Percentiles rank a stretch among this genome's conserved stretches.
phyloP scores from a whole-genome alignment of 2,113 vertebrate species.

The Philantomba maxwellii region DNA sequence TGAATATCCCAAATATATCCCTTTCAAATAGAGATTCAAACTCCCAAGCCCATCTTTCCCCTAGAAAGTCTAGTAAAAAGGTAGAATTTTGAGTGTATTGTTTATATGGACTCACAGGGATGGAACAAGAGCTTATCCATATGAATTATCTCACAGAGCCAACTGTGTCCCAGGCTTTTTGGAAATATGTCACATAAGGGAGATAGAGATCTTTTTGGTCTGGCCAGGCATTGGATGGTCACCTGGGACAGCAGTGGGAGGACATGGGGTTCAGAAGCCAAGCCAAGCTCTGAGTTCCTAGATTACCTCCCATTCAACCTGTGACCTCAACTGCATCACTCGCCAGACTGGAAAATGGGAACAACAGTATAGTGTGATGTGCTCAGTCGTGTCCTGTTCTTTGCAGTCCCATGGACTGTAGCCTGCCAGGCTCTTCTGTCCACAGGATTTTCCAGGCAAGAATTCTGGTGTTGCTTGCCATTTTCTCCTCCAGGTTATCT shows the following conservation, averaged over 20 bases:
- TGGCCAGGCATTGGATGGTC: not conserved
- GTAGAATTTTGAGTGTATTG: no score
- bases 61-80: not conserved
- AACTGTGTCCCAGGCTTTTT: not conserved
- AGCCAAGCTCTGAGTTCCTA: not conserved
- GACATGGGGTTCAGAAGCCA: not conserved
- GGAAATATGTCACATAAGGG: accelerated
- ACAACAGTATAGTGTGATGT: accelerated
- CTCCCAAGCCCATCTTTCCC: not conserved
- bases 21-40: not conserved
- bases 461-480: not conserved
- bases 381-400: not conserved
- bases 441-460: not conserved
- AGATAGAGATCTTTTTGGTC: not conserved
- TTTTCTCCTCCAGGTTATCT: not conserved
- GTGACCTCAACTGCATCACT: not conserved
- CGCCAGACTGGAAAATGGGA: not conserved
- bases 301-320: not conserved
- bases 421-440: not conserved
- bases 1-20: not conserved
- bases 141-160: accelerated
- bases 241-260: not conserved
- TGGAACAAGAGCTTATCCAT: not conserved
- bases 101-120: not conserved
- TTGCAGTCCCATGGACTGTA: not conserved